A percentile compares a stretch with the other conserved stretches of the same genome.
Conservation (phyloP, 2,113 vertebrate genomes). For the Aptenodytes forsteri region DNA sequence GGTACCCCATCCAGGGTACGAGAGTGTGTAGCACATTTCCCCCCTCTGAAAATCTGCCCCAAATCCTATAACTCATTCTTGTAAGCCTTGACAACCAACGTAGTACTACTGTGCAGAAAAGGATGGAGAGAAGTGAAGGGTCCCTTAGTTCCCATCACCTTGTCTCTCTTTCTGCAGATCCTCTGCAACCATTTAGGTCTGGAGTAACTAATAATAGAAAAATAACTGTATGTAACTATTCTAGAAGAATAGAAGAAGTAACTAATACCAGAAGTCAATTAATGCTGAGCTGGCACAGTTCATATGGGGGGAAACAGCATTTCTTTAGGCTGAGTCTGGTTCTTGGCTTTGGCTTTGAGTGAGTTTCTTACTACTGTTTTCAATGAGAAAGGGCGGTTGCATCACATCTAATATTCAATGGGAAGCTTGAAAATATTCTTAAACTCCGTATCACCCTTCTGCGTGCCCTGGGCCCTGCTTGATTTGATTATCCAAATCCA, state of each 20-base stretch:
- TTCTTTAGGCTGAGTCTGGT: neutral
- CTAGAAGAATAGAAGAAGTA: neutral
- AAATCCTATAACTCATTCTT: neutral
- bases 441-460: neutral
- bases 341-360: neutral
- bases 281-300: neutral
- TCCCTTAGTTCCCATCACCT: neutral
- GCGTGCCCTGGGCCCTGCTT: neutral
- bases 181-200: neutral
- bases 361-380: neutral
- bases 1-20: fast-evolving
- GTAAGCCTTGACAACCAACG: neutral
- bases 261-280: neutral
- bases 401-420: neutral
- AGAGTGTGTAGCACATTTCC: neutral
- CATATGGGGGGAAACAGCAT: neutral
- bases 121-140: neutral
- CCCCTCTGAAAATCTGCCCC: neutral
- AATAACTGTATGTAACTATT: neutral
- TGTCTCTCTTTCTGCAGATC: neutral
- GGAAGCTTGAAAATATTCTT: neutral
- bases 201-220: neutral
- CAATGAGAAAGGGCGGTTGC: neutral
- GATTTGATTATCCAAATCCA: conserved; percentile 11
- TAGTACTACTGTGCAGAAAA: neutral